A percentile compares a stretch with the other conserved stretches of the same genome.
Evolutionary conservation across 1,140 invertebrate genomes (phyloP).

Genomic region (Heliconius melpomene): DNA sequence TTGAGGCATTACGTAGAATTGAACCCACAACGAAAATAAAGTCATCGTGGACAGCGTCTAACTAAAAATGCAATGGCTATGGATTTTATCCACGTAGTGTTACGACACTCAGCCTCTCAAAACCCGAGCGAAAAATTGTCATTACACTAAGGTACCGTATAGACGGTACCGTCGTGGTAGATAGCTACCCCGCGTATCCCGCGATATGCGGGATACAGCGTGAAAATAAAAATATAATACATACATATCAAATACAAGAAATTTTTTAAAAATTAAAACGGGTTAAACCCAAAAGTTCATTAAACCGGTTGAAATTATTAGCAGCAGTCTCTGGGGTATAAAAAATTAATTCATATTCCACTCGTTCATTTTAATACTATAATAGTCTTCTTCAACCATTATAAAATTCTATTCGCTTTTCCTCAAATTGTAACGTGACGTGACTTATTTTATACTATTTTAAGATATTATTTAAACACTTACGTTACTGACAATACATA

Average conservation of each 20-base stretch:
- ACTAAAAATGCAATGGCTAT: too few species aligned
- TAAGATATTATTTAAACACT: too few species aligned
- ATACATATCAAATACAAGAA: background rate
- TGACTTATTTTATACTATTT: too few species aligned
- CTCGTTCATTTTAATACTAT: background rate
- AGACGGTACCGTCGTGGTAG: too few species aligned
- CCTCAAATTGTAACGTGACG: background rate
- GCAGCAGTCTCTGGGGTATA: background rate
- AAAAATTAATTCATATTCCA: conserved; percentile 7
- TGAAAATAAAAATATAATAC: background rate
- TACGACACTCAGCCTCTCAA: too few species aligned
- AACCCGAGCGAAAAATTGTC: too few species aligned
- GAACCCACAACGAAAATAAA: too few species aligned
- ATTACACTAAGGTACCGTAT: background rate
- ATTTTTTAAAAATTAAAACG: background rate
- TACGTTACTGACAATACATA: too few species aligned
- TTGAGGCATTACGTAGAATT: too few species aligned
- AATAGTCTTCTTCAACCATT: background rate
- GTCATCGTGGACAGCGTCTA: too few species aligned
- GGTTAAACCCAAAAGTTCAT: background rate
- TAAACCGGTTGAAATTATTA: background rate
- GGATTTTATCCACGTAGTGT: too few species aligned
- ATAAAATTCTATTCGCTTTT: background rate
- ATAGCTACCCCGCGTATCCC: background rate
- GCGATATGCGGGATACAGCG: background rate